These are phyloP conservation scores for Phocoena phocoena DNA, from an alignment of 2,113 vertebrate species.

Conservation along the genomic window DNA sequence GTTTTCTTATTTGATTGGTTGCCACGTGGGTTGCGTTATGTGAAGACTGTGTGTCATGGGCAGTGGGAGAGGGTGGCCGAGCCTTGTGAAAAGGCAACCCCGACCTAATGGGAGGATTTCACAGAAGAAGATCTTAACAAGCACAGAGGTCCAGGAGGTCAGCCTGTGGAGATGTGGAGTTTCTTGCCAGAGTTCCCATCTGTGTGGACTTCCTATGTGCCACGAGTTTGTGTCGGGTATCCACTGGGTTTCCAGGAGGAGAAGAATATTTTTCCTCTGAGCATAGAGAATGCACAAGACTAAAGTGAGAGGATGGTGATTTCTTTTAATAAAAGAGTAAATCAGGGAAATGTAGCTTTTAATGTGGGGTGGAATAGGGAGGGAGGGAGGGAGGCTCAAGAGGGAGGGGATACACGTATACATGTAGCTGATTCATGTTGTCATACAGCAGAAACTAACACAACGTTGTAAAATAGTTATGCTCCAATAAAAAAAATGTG, in stretches of 20 bases:
- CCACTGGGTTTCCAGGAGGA: constrained; percentile 51
- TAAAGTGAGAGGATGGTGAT: not conserved
- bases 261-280: constrained; percentile 49
- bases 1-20: not conserved
- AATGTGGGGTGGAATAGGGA: not conserved
- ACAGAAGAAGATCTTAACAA: not conserved
- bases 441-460: no score
- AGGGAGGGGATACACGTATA: no score
- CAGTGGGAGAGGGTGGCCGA: not conserved
- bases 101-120: constrained; percentile 5
- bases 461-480: no score
- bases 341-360: constrained; percentile 53
- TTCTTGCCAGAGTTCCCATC: no score
- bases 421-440: no score
- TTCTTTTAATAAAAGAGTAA: constrained; percentile 54
- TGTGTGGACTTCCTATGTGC: no score
- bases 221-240: not conserved
- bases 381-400: no score
- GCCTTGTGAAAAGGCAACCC: constrained; percentile 36
- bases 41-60: constrained; percentile 25
- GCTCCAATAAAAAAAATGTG: not conserved
- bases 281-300: constrained; percentile 52
- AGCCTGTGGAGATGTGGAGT: constrained; percentile 11
- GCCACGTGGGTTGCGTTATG: not conserved
- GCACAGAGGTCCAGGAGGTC: constrained; percentile 54